Percentiles rank a stretch among this genome's conserved stretches.
Conservation (phyloP, 1,140 invertebrate species). For the Zaprionus kolodkinae region DNA sequence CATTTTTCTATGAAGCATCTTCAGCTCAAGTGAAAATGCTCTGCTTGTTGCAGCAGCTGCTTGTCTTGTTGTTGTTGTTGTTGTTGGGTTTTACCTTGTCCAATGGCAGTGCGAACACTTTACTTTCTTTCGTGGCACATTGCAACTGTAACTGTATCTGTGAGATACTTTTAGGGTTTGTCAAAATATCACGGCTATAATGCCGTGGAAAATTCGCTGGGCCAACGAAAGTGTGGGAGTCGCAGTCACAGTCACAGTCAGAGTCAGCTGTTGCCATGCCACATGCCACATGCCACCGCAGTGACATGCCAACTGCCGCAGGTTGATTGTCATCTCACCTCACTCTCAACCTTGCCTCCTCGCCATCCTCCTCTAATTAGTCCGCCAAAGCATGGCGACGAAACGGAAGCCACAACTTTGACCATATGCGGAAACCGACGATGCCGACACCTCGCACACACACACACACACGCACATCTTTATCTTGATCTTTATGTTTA, state of each 20-base stretch:
- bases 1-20: slow-evolving; percentile 65
- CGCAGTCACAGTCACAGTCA: slow-evolving; percentile 33
- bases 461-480: slow-evolving; percentile 57
- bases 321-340: slow-evolving; percentile 46
- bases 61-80: slow-evolving; percentile 40
- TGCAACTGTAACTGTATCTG: slow-evolving; percentile 49
- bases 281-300: slow-evolving; percentile 18
- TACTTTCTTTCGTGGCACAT: slow-evolving; percentile 66
- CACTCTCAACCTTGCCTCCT: too few species aligned
- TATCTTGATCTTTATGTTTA: slow-evolving; percentile 45
- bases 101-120: slow-evolving; percentile 47
- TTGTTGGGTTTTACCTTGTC: slow-evolving; percentile 67
- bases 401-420: slow-evolving; percentile 47
- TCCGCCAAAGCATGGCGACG: slow-evolving; percentile 53
- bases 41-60: slow-evolving; percentile 50
- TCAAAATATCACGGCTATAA: slow-evolving; percentile 56
- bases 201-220: slow-evolving; percentile 40
- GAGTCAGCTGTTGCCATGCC: slow-evolving; percentile 55
- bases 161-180: slow-evolving; percentile 69
- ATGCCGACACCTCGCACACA: slow-evolving; percentile 39
- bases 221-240: slow-evolving; percentile 71
- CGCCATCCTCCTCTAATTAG: slow-evolving; percentile 68
- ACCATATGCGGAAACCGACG: slow-evolving; percentile 67
- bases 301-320: slow-evolving; percentile 13
- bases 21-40: slow-evolving; percentile 77